These are phyloP conservation scores for Paralichthys olivaceus DNA, from an alignment of 2,113 vertebrate genomes.

Conservation along the genomic window DNA sequence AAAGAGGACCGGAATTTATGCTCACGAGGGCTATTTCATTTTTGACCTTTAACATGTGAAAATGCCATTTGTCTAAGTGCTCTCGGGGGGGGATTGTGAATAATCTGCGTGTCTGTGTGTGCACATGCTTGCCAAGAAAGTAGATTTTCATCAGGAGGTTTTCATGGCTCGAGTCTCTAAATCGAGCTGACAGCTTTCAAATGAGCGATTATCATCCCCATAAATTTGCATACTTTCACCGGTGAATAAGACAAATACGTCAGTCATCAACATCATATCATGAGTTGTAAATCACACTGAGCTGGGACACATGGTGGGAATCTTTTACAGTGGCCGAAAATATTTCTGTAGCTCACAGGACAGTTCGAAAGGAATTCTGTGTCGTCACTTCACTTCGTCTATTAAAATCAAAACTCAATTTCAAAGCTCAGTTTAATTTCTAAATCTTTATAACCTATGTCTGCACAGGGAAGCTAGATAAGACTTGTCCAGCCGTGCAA, in stretches of 20 bases:
- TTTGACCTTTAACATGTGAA: constrained; percentile 74
- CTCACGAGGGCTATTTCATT: constrained; percentile 45
- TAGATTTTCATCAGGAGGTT: constrained; percentile 59
- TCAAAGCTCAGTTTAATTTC: constrained; percentile 44
- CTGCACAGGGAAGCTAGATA: constrained; percentile 35
- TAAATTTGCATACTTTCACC: constrained; percentile 53
- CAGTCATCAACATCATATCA: constrained; percentile 21
- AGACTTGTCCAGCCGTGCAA: constrained; percentile 27
- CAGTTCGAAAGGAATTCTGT: constrained; percentile 13
- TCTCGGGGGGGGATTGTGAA: constrained; percentile 54
- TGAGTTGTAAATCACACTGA: constrained; percentile 24
- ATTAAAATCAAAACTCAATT: constrained; percentile 41
- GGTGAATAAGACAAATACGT: constrained; percentile 28
- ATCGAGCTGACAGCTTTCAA: constrained; percentile 62
- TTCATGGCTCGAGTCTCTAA: constrained; percentile 55
- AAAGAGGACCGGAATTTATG: constrained; percentile 35
- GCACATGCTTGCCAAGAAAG: constrained; percentile 53
- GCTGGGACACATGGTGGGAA: constrained; percentile 10
- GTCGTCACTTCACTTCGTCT: constrained; percentile 14
- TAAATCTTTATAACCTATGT: constrained; percentile 39
- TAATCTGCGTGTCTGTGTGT: constrained; percentile 49
- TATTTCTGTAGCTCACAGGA: neutral
- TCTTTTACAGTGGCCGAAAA: constrained; percentile 27
- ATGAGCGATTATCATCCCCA: constrained; percentile 45
- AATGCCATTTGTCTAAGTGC: constrained; percentile 62